Conservation (phyloP, 2,888 invertebrate genomes). For the Cinara cedri region DNA sequence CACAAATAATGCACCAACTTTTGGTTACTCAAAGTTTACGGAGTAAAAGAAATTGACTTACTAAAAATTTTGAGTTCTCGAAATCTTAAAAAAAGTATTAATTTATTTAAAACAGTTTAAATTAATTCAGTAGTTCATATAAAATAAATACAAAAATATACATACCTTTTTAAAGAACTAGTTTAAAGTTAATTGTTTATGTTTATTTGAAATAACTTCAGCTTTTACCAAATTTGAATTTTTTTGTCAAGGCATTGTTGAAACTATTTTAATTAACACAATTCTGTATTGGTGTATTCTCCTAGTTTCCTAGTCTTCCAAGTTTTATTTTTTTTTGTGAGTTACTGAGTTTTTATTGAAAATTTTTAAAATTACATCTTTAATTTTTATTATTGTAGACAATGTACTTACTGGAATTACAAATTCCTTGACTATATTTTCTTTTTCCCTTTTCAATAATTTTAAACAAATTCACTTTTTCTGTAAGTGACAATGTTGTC, state of each 20-base stretch:
- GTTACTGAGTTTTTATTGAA: background rate
- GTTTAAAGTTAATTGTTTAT: too few relatives aligned
- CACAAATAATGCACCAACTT: too few relatives aligned
- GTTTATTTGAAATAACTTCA: too few relatives aligned
- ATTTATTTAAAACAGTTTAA: too few relatives aligned
- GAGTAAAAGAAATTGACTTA: too few relatives aligned
- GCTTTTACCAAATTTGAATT: slow-evolving; percentile 54
- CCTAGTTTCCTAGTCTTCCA: too few relatives aligned
- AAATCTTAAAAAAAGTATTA: too few relatives aligned
- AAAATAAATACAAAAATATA: too few relatives aligned
- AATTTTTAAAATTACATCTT: background rate
- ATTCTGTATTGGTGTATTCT: slow-evolving; percentile 1
- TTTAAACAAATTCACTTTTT: background rate
- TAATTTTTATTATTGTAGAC: background rate
- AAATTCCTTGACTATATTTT: background rate
- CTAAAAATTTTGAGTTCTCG: too few relatives aligned
- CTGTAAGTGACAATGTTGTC: background rate
- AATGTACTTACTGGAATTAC: background rate
- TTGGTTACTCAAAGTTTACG: too few relatives aligned
- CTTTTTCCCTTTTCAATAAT: slow-evolving; percentile 1
- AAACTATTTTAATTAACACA: background rate
- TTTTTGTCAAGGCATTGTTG: slow-evolving; percentile 1
- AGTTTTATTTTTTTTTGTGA: background rate
- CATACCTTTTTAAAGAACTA: too few relatives aligned
- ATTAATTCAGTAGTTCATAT: too few relatives aligned